These are phyloP conservation scores for Ceratotherium simum DNA, from an alignment of 2,113 vertebrate genomes.

Conservation along the genomic window DNA sequence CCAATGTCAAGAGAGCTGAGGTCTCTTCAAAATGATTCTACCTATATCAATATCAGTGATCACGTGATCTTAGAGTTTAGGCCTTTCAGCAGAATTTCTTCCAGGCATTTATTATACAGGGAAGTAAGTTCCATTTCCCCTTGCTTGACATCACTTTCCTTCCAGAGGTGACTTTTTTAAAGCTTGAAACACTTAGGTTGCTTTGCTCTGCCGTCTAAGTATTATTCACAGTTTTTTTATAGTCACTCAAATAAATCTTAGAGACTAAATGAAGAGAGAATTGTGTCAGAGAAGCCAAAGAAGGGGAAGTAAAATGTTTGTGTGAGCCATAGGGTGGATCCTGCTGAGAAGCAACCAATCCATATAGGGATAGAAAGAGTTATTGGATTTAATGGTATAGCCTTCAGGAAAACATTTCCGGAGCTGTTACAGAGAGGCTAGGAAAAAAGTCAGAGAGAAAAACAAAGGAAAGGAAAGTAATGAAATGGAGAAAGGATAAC, in stretches of 20 bases:
- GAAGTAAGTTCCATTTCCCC: no score
- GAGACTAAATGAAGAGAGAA: background rate
- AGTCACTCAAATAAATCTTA: background rate
- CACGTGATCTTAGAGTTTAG: no score
- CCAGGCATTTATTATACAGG: no score
- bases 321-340: background rate
- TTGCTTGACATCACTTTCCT: no score
- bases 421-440: background rate
- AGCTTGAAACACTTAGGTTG: background rate
- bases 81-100: no score
- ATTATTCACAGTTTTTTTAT: background rate
- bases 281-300: background rate
- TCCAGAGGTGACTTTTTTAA: background rate
- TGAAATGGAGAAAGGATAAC: background rate
- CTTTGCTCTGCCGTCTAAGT: background rate
- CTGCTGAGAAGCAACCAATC: background rate
- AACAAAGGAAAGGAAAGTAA: background rate
- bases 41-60: no score
- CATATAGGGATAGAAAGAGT: background rate
- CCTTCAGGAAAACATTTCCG: background rate
- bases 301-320: background rate
- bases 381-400: background rate
- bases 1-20: no score
- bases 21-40: no score
- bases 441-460: no score